Conservation (phyloP, 2,113 vertebrate genomes). For the Vicugna pacos region DNA sequence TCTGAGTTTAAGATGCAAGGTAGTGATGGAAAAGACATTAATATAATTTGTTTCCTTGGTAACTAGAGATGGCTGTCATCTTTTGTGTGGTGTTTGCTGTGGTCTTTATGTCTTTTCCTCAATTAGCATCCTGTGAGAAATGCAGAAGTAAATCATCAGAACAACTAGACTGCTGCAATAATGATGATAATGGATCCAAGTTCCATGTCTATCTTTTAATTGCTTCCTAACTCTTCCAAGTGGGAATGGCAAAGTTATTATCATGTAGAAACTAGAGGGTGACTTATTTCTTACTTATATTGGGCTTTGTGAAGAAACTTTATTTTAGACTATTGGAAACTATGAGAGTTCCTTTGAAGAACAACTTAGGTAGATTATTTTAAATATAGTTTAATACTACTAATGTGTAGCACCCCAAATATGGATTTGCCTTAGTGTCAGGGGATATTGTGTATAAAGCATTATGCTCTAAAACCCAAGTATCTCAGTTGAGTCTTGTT, state of each 20-base stretch:
- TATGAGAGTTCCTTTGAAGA: constrained; percentile 47
- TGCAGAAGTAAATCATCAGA: constrained; percentile 47
- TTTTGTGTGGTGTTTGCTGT: background rate
- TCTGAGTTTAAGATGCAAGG: constrained; percentile 34
- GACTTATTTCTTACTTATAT: constrained; percentile 64
- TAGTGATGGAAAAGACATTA: constrained; percentile 1
- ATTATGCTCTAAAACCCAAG: background rate
- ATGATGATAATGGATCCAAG: constrained; percentile 64
- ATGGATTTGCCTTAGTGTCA: background rate
- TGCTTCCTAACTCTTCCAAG: constrained; percentile 68
- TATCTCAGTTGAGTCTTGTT: background rate
- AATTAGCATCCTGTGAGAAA: constrained; percentile 68
- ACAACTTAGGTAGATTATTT: constrained; percentile 48
- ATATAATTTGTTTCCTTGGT: constrained; percentile 44
- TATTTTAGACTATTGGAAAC: constrained; percentile 21
- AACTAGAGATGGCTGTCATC: background rate
- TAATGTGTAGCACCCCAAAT: background rate
- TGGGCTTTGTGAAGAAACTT: constrained; percentile 4
- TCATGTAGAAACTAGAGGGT: constrained; percentile 33
- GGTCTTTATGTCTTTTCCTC: constrained; percentile 8
- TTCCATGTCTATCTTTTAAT: constrained; percentile 72
- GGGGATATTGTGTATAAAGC: background rate
- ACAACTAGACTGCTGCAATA: constrained; percentile 51
- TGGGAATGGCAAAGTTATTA: constrained; percentile 48
- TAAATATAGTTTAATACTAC: constrained; percentile 41